A percentile compares a stretch with the other conserved stretches of the same genome.
phyloP scores from a whole-genome alignment of 2,888 invertebrate species.

The Abrostola triplasia region DNA sequence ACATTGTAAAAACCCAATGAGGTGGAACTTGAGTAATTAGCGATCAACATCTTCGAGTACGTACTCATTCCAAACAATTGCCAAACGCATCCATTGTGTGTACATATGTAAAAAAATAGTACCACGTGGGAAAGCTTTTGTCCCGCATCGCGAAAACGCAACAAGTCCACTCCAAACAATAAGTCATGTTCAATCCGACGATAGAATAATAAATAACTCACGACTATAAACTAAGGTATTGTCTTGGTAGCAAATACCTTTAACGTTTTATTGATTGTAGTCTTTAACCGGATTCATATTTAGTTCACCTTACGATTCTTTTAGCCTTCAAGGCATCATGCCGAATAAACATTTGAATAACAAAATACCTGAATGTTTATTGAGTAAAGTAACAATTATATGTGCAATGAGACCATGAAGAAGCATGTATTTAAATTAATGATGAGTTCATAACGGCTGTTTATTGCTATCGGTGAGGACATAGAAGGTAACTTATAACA shows the following conservation, averaged over 20 bases:
- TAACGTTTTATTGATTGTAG: slow-evolving; percentile 3
- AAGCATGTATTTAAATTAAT: slow-evolving; percentile 57
- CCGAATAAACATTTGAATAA: slow-evolving; percentile 63
- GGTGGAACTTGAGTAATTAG: slow-evolving; percentile 50
- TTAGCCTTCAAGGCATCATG: slow-evolving; percentile 62
- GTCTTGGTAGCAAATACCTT: slow-evolving; percentile 12
- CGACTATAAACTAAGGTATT: slow-evolving; percentile 4
- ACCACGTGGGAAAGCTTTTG: slow-evolving; percentile 74
- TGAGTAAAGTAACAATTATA: slow-evolving; percentile 57
- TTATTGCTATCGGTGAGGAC: slow-evolving; percentile 48
- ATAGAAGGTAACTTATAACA: slow-evolving; percentile 24
- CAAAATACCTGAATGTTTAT: slow-evolving; percentile 61
- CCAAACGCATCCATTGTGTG: slow-evolving; percentile 75
- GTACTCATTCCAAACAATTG: slow-evolving; percentile 72
- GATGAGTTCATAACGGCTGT: slow-evolving; percentile 53
- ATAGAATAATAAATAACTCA: slow-evolving; percentile 57
- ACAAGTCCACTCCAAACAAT: slow-evolving; percentile 62
- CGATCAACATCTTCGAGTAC: slow-evolving; percentile 64
- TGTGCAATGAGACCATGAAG: slow-evolving; percentile 55
- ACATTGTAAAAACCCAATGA: slow-evolving; percentile 10
- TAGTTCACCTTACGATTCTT: slow-evolving; percentile 55
- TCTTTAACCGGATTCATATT: slow-evolving; percentile 49
- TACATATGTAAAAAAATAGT: slow-evolving; percentile 65
- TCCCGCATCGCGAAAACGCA: slow-evolving; percentile 66
- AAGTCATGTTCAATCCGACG: slow-evolving; percentile 56